Evolutionary conservation across 2,113 vertebrate genomes (phyloP).

Genomic region (Seriola quinqueradiata): DNA sequence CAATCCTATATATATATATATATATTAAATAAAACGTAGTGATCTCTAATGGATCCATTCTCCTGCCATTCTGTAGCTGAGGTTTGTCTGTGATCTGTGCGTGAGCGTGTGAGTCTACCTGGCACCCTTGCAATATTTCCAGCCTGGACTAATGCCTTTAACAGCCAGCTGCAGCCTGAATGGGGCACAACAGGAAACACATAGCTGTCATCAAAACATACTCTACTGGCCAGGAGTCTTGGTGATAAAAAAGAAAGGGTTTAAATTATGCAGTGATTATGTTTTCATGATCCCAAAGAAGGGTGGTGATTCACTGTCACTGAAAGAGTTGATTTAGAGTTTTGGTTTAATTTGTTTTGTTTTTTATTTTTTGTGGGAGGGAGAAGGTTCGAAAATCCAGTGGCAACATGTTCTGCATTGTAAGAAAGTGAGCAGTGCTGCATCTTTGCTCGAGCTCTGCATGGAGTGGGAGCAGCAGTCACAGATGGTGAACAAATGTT

Average conservation of each 20-base stretch:
- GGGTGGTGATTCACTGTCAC: constrained; percentile 41
- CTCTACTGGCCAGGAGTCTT: constrained; percentile 56
- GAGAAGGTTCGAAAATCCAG: constrained; percentile 44
- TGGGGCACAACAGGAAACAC: constrained; percentile 76
- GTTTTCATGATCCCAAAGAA: constrained; percentile 70
- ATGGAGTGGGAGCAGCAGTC: constrained; percentile 73
- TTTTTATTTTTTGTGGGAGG: constrained; percentile 22
- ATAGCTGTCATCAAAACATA: constrained; percentile 80
- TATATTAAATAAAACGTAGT: constrained; percentile 20
- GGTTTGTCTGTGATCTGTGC: constrained; percentile 39
- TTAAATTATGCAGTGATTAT: constrained; percentile 78
- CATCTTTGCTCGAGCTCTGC: constrained; percentile 61
- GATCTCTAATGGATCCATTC: constrained; percentile 40
- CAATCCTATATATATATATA: background rate
- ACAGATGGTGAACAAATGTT: constrained; percentile 83
- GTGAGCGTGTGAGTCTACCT: constrained; percentile 59
- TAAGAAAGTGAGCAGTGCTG: constrained; percentile 40
- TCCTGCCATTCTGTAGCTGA: constrained; percentile 34
- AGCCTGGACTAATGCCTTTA: constrained; percentile 75
- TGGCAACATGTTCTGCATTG: constrained; percentile 45
- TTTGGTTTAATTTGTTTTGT: constrained; percentile 29
- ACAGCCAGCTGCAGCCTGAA: constrained; percentile 75
- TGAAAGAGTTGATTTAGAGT: constrained; percentile 31
- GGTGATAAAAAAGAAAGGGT: constrained; percentile 51
- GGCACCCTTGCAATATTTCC: constrained; percentile 72